Conservation (phyloP, 2,888 invertebrate genomes). For the Agonum fuliginosum region DNA sequence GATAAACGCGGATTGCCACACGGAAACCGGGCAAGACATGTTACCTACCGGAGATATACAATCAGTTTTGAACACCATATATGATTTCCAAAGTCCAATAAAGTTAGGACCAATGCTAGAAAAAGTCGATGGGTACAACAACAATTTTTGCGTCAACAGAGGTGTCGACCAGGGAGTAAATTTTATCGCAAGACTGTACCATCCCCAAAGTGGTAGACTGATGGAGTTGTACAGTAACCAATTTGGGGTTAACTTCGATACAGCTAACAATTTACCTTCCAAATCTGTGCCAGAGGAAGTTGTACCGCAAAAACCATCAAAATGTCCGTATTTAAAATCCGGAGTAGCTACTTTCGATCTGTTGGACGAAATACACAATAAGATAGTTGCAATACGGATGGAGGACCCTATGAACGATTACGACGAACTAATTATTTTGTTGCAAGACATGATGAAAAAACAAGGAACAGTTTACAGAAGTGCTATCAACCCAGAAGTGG, state of each 20-base stretch:
- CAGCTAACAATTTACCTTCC: slow-evolving; percentile 76
- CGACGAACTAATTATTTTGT: slow-evolving; percentile 61
- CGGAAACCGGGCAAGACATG: slow-evolving; percentile 79
- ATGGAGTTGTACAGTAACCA: slow-evolving; percentile 89
- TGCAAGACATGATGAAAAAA: slow-evolving; percentile 58
- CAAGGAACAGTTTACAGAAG: not conserved
- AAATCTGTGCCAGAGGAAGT: not conserved
- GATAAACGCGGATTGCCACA: slow-evolving; percentile 86
- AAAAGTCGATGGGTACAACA: slow-evolving; percentile 83
- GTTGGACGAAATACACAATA: slow-evolving; percentile 56
- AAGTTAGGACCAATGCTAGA: slow-evolving; percentile 30
- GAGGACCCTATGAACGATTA: slow-evolving; percentile 62
- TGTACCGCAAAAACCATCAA: not conserved
- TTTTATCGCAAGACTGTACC: slow-evolving; percentile 80
- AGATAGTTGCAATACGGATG: slow-evolving; percentile 48
- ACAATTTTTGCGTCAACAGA: slow-evolving; percentile 85
- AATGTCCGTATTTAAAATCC: slow-evolving; percentile 40
- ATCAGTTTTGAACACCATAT: slow-evolving; percentile 81
- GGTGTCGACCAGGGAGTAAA: slow-evolving; percentile 75
- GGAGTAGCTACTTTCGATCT: slow-evolving; percentile 58
- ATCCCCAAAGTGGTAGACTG: slow-evolving; percentile 82
- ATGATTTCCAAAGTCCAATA: slow-evolving; percentile 81
- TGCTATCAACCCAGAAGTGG: not conserved
- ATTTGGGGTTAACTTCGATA: slow-evolving; percentile 91
- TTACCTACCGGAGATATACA: slow-evolving; percentile 84